Percentiles rank a stretch among this genome's conserved stretches.
Evolutionary conservation across 2,113 vertebrate species (phyloP).

Genomic region (Cephalopholis sonnerati): DNA sequence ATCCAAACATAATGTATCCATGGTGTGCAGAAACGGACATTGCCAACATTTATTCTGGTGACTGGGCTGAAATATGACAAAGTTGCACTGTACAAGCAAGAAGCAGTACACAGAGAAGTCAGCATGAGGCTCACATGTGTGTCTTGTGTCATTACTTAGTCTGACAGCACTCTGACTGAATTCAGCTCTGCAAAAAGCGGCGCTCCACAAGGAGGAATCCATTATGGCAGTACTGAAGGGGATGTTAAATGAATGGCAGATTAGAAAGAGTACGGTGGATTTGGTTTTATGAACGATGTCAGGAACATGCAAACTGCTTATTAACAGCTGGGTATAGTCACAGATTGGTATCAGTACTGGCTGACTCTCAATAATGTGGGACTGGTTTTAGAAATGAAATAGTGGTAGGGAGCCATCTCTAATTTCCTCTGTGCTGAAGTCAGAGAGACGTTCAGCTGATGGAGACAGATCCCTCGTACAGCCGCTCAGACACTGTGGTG

Average conservation of each 20-base stretch:
- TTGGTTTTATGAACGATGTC: background rate
- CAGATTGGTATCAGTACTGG: background rate
- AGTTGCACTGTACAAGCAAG: background rate
- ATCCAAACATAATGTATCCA: too few species aligned
- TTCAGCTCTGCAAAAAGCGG: background rate
- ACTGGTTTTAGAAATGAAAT: background rate
- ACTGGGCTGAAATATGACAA: background rate
- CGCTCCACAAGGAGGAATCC: background rate
- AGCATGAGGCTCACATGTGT: slow-evolving; percentile 1
- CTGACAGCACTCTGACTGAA: slow-evolving; percentile 22
- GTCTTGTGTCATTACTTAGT: slow-evolving; percentile 1
- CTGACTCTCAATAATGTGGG: background rate
- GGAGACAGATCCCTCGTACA: background rate
- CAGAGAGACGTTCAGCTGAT: background rate
- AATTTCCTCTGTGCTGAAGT: slow-evolving; percentile 2
- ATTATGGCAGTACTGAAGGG: background rate
- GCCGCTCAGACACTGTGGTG: background rate
- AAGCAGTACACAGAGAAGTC: background rate
- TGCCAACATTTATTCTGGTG: too few species aligned
- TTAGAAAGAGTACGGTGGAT: background rate
- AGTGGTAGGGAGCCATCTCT: background rate
- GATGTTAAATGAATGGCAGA: background rate
- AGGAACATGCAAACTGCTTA: background rate
- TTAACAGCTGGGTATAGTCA: background rate
- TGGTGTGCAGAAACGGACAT: too few species aligned